A percentile compares a stretch with the other conserved stretches of the same genome.
Conservation (phyloP, 2,113 vertebrate species). For the Australoheros scitulus region DNA sequence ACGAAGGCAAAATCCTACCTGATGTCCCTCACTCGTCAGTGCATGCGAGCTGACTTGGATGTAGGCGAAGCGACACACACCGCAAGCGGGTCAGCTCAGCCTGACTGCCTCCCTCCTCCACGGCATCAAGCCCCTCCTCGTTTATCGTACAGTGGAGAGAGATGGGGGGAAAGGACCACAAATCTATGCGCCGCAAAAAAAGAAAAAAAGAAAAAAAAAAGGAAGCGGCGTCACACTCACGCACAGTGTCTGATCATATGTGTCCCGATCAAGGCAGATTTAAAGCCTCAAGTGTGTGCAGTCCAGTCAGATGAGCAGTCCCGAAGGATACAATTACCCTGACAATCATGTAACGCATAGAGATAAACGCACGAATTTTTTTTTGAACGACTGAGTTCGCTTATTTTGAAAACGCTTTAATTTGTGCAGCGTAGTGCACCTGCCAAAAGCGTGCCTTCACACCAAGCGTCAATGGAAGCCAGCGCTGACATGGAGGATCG, state of each 20-base stretch:
- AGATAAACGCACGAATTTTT: neutral
- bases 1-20: constrained; percentile 72
- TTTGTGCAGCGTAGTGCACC: constrained; percentile 32
- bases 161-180: constrained; percentile 31
- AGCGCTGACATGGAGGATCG: neutral
- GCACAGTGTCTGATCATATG: constrained; percentile 6
- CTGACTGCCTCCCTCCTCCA: constrained; percentile 67
- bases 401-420: constrained; percentile 36
- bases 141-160: constrained; percentile 69
- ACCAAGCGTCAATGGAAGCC: neutral
- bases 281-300: neutral
- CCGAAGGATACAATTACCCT: neutral
- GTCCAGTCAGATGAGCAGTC: neutral
- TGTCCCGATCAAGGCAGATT: neutral
- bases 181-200: constrained; percentile 57
- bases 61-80: constrained; percentile 63
- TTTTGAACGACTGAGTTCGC: neutral
- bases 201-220: constrained; percentile 1
- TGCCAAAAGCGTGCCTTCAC: constrained; percentile 14
- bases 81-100: constrained; percentile 59
- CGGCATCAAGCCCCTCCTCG: constrained; percentile 79
- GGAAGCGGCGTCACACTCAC: constrained; percentile 70
- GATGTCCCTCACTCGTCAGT: constrained; percentile 68
- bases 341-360: neutral
- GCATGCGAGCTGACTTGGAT: constrained; percentile 76